Conservation (phyloP, 30 jellyfish, hydroid and myxozoan genomes). For the Aurelia coerulea region DNA sequence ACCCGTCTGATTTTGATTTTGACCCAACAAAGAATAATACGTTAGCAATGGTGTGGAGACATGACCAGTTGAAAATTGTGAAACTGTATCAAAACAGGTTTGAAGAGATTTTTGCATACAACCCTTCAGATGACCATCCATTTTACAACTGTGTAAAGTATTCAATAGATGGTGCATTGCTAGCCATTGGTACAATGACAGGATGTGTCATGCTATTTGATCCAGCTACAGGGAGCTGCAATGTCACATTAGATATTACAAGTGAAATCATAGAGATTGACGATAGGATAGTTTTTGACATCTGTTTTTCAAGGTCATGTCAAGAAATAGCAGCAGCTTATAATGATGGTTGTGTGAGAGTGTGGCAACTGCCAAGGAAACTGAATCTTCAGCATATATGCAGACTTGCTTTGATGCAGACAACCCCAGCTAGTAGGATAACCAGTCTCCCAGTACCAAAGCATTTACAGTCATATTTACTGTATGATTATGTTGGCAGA, state of each 20-base stretch:
- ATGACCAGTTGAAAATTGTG: conserved; percentile 23
- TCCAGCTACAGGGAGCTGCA: conserved; percentile 35
- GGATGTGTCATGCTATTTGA: conserved; percentile 38
- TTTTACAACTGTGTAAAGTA: conserved; percentile 32
- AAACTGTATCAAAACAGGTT: neutral
- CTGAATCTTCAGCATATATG: conserved; percentile 73
- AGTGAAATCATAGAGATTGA: neutral
- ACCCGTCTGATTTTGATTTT: conserved; percentile 33
- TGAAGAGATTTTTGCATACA: neutral
- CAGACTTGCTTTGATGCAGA: conserved; percentile 43
- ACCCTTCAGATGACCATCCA: conserved; percentile 13
- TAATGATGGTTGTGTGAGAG: conserved; percentile 61
- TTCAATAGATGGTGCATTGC: conserved; percentile 38
- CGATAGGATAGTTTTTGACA: conserved; percentile 1
- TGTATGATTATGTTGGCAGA: neutral
- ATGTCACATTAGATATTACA: conserved; percentile 8
- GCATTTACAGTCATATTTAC: conserved; percentile 38
- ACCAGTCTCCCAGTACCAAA: conserved; percentile 48
- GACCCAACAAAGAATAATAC: neutral
- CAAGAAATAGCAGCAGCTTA: conserved; percentile 78
- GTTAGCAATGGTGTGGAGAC: conserved; percentile 40
- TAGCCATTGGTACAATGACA: conserved; percentile 58
- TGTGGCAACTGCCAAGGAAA: conserved; percentile 82
- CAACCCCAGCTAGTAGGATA: conserved; percentile 17
- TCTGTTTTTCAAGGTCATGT: conserved; percentile 43